phyloP scores from a whole-genome alignment of 2,888 invertebrate genomes.

The Odontocerum albicorne region DNA sequence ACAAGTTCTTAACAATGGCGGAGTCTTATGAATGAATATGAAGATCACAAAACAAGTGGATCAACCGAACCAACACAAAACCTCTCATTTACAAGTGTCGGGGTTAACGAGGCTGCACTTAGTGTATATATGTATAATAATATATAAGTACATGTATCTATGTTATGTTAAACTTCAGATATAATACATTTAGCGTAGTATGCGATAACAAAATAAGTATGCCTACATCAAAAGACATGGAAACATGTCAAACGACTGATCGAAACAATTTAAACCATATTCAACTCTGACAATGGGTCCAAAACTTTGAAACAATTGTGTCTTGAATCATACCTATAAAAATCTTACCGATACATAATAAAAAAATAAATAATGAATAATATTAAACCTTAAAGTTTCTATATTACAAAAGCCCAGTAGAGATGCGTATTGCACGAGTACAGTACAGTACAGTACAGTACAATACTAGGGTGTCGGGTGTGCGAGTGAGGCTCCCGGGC shows the following conservation, averaged over 20 bases:
- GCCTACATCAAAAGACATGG: neutral
- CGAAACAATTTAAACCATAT: too few relatives aligned
- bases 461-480: constrained; percentile 10
- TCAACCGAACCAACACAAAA: neutral
- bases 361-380: constrained; percentile 18
- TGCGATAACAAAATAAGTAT: constrained; percentile 8
- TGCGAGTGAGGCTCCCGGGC: too few relatives aligned
- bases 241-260: too few relatives aligned
- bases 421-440: neutral
- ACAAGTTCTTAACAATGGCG: constrained; percentile 17
- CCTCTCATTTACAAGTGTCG: neutral
- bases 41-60: neutral
- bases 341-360: constrained; percentile 14
- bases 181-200: constrained; percentile 23
- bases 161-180: constrained; percentile 17
- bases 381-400: constrained; percentile 8
- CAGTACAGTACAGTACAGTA: neutral
- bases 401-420: constrained; percentile 7
- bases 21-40: constrained; percentile 1
- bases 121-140: too few relatives aligned
- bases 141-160: neutral
- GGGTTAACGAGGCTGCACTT: neutral
- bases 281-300: too few relatives aligned
- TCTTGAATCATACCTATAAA: constrained; percentile 13
- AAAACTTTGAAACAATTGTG: constrained; percentile 3